Base-by-base conservation (phyloP, 1,140 invertebrate species). In the Apocrypta bakeri region DNA sequence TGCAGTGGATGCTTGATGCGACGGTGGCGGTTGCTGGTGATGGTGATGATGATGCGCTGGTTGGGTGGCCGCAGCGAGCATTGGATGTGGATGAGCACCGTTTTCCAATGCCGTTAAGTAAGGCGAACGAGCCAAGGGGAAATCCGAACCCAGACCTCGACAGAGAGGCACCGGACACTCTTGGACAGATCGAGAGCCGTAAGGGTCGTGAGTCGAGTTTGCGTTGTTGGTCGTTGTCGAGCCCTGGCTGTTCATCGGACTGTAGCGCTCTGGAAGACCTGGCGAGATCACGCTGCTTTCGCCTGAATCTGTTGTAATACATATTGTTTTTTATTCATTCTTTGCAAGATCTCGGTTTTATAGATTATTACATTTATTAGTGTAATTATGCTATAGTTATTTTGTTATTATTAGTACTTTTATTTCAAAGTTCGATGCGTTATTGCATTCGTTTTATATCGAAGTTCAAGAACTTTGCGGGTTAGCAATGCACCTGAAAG, bases 261-360 rank as follows among this genome's bases (percentile, higher is more conserved):
- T 92, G 81, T 92, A 92, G 9, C 91, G 90, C 63, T 92, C 91
- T 7, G 91, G 91, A 17, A 92, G 84, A 42, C 91, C 91, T 9
- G 91, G 91, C 0, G 91, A 92, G 71, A 92, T 92, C 1, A 92
- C 91, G 79, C 91, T 92, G 75, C 90, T 92, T 82, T 92, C 91
- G 0, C 88, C 90, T 0, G 91, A 92, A 83, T 91, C 91, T 92
- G 84, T 17, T 37, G 33, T 37, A 9, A 37, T 37, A n/a, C n/a
- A n/a, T n/a, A n/a, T n/a, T n/a, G n/a, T n/a, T n/a, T n/a, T n/a
- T n/a, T n/a, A n/a, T n/a, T n/a, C n/a, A n/a, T n/a, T n/a, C n/a
- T n/a, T n/a, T n/a, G n/a, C n/a, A n/a, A n/a, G n/a, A n/a, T n/a
- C n/a, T n/a, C n/a, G n/a, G n/a, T n/a, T n/a, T n/a, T n/a, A n/a